Evolutionary conservation across 2,113 vertebrate genomes (phyloP), one percentile per base, ranked within the genome.

Genomic region (Furnarius figulus): DNA sequence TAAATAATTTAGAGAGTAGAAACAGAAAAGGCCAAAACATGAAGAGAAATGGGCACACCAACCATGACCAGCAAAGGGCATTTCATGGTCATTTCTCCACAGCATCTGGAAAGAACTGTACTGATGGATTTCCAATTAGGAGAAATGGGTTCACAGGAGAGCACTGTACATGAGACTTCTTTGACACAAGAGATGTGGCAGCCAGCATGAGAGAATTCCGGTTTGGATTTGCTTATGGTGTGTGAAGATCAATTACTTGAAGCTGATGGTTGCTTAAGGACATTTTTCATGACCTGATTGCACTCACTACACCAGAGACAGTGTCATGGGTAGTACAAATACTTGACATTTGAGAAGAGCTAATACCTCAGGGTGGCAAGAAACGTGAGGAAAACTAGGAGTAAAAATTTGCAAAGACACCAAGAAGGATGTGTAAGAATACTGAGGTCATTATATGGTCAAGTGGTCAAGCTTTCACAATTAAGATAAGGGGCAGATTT

Each of bases 321-420:
- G n/a, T 49, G 61, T 49, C 24, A 24, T 25, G 40, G 33, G 53
- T 31, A 71, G 30, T 39, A 44, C 0, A 0, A 25, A 33, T 22
- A 65, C n/a, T 44, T 95, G 90, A 70, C 59, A 73, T 47, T 59
- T 83, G 58, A 80, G 75, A 94, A 90, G 46, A 30, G 46, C 23
- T 88, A 66, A 50, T 89, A 91, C 56, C 61, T 91, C 66, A 87
- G 20, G 30, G 50, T 93, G 53, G 40, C 77, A 85, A 85, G 55
- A 92, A 86, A 83, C 5, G 12, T 84, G 90, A 95, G 50, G 75
- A 93, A 88, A 94, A 74, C 46, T 46, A 50, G n/a, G 31, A 94
- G 28, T 66, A 83, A 92, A 95, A 93, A 82, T 68, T 78, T 82
- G 55, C 74, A 83, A 92, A 92, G 66, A 78, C 59, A 75, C 17